These are phyloP conservation scores for Chroicocephalus ridibundus DNA, from an alignment of 2,113 vertebrate species.

Conservation along the genomic window DNA sequence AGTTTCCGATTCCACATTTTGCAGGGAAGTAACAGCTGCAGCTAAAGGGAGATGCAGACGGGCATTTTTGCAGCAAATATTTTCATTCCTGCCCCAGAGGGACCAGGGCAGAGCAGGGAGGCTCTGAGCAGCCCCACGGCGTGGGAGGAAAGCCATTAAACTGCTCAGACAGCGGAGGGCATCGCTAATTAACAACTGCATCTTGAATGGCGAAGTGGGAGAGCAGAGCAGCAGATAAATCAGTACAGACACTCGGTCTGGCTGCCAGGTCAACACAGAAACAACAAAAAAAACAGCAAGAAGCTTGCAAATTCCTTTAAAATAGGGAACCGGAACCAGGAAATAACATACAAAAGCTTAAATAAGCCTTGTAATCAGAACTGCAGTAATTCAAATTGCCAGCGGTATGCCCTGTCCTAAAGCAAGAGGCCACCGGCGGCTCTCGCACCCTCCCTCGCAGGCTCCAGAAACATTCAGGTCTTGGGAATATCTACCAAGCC, in stretches of 20 bases:
- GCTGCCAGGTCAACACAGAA: background rate
- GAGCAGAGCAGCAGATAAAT: background rate
- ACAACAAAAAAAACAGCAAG: background rate
- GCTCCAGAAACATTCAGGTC: background rate
- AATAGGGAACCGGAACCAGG: background rate
- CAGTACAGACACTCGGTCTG: background rate
- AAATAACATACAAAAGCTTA: background rate
- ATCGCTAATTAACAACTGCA: background rate
- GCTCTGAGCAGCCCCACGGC: background rate
- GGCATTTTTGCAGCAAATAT: background rate
- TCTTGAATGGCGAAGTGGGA: background rate
- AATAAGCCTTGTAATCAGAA: background rate
- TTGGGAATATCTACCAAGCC: background rate
- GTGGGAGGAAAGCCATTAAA: background rate
- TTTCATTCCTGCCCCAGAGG: background rate
- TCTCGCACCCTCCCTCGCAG: background rate
- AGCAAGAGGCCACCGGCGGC: background rate
- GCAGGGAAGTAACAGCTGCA: background rate
- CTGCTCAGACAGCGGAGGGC: background rate
- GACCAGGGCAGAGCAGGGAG: background rate
- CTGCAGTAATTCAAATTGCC: background rate
- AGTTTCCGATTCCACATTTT: background rate
- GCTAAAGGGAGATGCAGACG: fast-evolving
- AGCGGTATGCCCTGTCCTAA: background rate
- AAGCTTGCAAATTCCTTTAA: background rate